These are phyloP conservation scores for Patiria miniata DNA, from an alignment of 35 echinoderm and acorn worm species.

Conservation along the genomic window DNA sequence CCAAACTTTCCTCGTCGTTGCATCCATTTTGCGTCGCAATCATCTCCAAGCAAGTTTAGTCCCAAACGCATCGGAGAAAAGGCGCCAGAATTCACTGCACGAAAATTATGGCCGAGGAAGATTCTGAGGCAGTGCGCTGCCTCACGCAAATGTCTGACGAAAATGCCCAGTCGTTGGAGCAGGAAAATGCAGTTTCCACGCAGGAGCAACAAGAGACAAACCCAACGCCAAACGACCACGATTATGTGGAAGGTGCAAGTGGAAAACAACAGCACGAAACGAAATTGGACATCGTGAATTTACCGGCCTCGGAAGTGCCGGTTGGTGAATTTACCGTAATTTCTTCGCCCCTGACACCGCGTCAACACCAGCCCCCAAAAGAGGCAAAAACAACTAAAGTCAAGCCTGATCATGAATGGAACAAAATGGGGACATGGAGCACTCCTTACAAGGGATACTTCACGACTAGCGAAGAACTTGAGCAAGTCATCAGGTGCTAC, in stretches of 20 bases:
- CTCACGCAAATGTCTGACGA: not conserved
- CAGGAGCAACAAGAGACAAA: not conserved
- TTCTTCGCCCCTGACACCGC: not conserved
- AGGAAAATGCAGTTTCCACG: not conserved
- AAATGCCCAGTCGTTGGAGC: not conserved
- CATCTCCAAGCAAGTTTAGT: not conserved
- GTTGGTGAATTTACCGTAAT: not conserved
- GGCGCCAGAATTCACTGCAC: not conserved
- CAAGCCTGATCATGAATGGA: not conserved
- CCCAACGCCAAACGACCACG: not conserved
- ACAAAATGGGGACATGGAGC: not conserved
- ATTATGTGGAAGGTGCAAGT: not conserved
- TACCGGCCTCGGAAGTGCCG: not conserved
- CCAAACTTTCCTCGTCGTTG: slow-evolving; percentile 6
- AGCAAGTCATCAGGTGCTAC: not conserved
- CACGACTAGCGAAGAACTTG: not conserved
- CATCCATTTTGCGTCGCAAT: slow-evolving; percentile 31
- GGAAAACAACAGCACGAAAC: not conserved
- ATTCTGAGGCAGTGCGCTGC: not conserved
- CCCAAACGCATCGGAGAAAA: slow-evolving; percentile 13
- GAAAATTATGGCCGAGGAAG: not conserved
- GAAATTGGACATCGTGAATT: not conserved
- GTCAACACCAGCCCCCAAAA: not conserved
- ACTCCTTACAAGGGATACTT: not conserved
- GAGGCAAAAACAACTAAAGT: not conserved